phyloP scores from a whole-genome alignment of 2,888 invertebrate species.

The Erannis defoliaria region DNA sequence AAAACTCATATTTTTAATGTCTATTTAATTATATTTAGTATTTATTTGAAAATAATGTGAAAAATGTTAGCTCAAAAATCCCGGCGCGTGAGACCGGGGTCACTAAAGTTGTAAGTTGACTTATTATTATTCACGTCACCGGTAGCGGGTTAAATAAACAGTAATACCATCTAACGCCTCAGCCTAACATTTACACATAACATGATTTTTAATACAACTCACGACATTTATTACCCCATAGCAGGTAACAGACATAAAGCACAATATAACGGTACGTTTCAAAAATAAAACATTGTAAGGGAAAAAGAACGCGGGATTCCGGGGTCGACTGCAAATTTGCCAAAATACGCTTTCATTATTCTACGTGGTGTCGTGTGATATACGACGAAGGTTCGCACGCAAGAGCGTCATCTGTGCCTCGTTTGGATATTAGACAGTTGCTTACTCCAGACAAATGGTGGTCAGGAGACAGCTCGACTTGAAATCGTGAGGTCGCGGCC shows the following conservation, averaged over 20 bases:
- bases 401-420: conserved; percentile 48
- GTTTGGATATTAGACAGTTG: conserved; percentile 46
- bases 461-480: too few species aligned
- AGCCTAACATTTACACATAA: conserved; percentile 16
- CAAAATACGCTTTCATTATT: conserved; percentile 66
- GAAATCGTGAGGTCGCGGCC: too few species aligned
- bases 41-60: too few species aligned
- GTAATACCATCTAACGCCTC: not conserved
- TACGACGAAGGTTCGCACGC: conserved; percentile 54
- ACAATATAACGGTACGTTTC: conserved; percentile 39
- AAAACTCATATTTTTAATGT: too few species aligned
- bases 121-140: too few species aligned
- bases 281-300: conserved; percentile 42
- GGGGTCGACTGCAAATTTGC: conserved; percentile 56
- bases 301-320: conserved; percentile 28
- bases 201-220: conserved; percentile 23
- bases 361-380: conserved; percentile 56
- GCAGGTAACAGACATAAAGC: conserved; percentile 38
- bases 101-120: too few species aligned
- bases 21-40: too few species aligned
- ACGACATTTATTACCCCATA: conserved; percentile 11
- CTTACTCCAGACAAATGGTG: too few species aligned
- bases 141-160: too few species aligned
- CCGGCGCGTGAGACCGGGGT: too few species aligned
- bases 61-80: too few species aligned